Base-by-base conservation (phyloP, 2,113 vertebrate genomes). In the Conger conger region DNA sequence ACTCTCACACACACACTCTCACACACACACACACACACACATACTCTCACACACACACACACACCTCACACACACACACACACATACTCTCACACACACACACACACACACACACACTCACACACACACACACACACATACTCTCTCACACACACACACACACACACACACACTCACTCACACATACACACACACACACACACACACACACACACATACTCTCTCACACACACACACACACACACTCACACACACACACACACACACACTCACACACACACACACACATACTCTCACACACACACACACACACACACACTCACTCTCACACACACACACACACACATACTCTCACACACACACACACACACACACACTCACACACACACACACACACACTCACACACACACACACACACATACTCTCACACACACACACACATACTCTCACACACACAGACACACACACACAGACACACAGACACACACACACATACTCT, bases 361-460 rank as follows among this genome's bases (percentile, higher is more conserved):
- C n/a, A n/a, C n/a, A n/a, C n/a, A 77, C 18, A 38, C 30, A 78
- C 73, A 78, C 3, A 30, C 76, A 78, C 76, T 38, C 35, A 78
- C 76, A 38, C 73, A 76, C 73, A 35, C 30, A 36, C 30, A 76
- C 23, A 76, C n/a, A 35, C 73, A 35, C 73, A 16, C 2, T 76
- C n/a, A 1, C 35, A 17, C n/a, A 27, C 35, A 76, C 7, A 76
- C n/a, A 77, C 18, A 38, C 30, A 78, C 73, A 78, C 3, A 30
- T n/a, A n/a, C n/a, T n/a, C n/a, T n/a, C n/a, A n/a, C n/a, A n/a
- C n/a, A n/a, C n/a, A n/a, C n/a, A n/a, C n/a, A n/a, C n/a, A n/a
- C n/a, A n/a, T n/a, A n/a, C n/a, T n/a, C n/a, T n/a, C 76, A 78
- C 76, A 78, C 35, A 78, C 76, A 38, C 73, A 76, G 30, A 35